Base-by-base conservation (phyloP, 2,113 vertebrate species). In the Phrynosoma platyrhinos region DNA sequence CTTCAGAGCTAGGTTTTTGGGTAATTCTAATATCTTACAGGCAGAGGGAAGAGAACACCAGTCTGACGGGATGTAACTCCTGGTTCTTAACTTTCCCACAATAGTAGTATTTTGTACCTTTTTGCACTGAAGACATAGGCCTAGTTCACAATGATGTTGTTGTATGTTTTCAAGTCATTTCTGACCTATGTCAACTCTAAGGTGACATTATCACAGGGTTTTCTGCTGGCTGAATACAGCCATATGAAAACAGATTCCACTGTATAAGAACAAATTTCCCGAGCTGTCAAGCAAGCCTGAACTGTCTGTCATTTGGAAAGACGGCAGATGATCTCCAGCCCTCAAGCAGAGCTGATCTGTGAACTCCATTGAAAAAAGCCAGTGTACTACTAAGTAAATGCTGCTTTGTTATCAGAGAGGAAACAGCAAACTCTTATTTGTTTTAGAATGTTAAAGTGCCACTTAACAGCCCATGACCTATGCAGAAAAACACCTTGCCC, bases 361-460 rank as follows among this genome's bases (percentile, higher is more conserved):
- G 30, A 42, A 36, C 32, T 40, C 55, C 9, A 27, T 64, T 84
- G 36, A 74, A 79, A 62, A 83, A 71, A 64, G 77, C 20, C 30
- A 89, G 20, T 52, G 16, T 52, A 42, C 13, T 79, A 80, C 76
- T 42, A 58, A 82, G 40, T 81, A 84, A 62, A 79, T 9, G 82
- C 53, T 62, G 36, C 52, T 84, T 80, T 71, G 68, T 85, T 89
- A 85, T 85, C 88, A 52, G 53, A 81, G 78, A 81, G 71, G 77
- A 84, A 89, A 89, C 32, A 52, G 83, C 40, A 36, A 89, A 9
- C 53, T 64, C 14, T 52, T 52, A 53, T 53, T 85, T 75, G 83
- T 64, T 85, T 85, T 85, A 64, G 23, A 72, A 80, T 58, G 23
- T 85, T 89, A 81, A 81, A 85, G 83, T 21, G n/a, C 77, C 77